Base-by-base conservation (phyloP, 2,888 invertebrate species). In the Leptopilina syphax region DNA sequence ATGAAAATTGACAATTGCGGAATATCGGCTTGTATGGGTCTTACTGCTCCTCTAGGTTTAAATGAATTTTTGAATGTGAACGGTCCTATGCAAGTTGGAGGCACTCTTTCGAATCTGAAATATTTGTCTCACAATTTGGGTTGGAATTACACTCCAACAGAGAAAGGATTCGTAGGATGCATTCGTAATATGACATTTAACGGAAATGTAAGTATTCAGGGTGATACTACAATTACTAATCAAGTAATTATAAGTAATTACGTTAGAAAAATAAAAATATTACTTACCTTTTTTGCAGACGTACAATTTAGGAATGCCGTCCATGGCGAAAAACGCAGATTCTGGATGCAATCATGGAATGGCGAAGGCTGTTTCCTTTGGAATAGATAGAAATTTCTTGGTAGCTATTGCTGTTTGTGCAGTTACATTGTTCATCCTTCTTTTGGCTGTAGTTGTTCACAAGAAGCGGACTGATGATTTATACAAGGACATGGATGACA, bases 401-500 rank as follows among this genome's bases (percentile, higher is more conserved):
- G 96, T 98, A 60, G 97, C 98, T 77, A 97, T 99, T 83, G 93
- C 98, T 63, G 96, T 97, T 47, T 98, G 98, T 92, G 94, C 98
- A 82, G 95, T 96, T 3, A 95, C 98, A 83, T 93, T 98, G 86
- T 93, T 97, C 87, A 94, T 98, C 81, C 94, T 98, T 24, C 93
- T 98, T n/a, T 92, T 98, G 84, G 96, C 98, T 3, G 97, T 97
- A 41, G 97, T 97, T 0, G 96, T 98, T n/a, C 96, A 98, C 87
- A 96, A 97, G 86, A 94, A 96, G 66, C 95, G 97, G 85, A 96
- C 97, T 80, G 96, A 97, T 87, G 96, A 96, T 79, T 95, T 97
- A 93, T 96, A 96, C 65, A 97, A 97, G 90, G 98, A 98, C 87
- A 95, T 98, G 85, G 98, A 99, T 89, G 98, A 99, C 90, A 98